Evolutionary conservation across 2,797 vertebrate genomes (phyloP), one percentile per base, ranked within the genome.

Genomic region (Peromyscus attwateri): DNA sequence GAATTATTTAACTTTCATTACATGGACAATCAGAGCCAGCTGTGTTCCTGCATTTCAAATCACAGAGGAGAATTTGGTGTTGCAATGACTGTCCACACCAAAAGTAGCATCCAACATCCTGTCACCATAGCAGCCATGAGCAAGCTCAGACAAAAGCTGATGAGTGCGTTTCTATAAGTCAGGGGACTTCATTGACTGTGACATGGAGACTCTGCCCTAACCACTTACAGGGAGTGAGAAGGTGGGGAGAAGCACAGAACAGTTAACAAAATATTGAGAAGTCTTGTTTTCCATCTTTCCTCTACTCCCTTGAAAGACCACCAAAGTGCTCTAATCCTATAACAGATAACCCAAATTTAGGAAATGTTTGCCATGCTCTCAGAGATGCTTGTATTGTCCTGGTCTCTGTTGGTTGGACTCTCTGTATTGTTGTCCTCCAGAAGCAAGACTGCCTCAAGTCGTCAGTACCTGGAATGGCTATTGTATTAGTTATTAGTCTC

Each of bases 21-120:
- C 5, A 52, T 46, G 94, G 52, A 60, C 57, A 62, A 82, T 85
- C 66, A 27, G 40, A 95, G 55, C 60, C 8, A 91, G 40, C n/a
- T 84, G n/a, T 34, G 3, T 55, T 34, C 91, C 0, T 90, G 82
- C 79, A 17, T 62, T 96, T 95, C 34, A 83, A 92, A 85, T 62
- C 92, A 19, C 40, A 99, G 98, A 0, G 98, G 98, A 98, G 98
- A 98, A 98, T 98, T 98, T 1, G 98, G 98, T 40, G 97, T 98
- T 95, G 98, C 98, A 96, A 98, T 99, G 96, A 99, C 98, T 93
- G 98, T 98, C 93, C 98, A 98, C 97, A 98, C 97, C 6, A 98
- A 98, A 95, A 95, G 98, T 66, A 97, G 98, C 92, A 98, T 98
- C 97, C 97, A 98, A 94, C 98, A 98, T 97, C 99, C 99, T 97